Base-by-base conservation (phyloP, 2,113 vertebrate species). In the Strigops habroptila region DNA sequence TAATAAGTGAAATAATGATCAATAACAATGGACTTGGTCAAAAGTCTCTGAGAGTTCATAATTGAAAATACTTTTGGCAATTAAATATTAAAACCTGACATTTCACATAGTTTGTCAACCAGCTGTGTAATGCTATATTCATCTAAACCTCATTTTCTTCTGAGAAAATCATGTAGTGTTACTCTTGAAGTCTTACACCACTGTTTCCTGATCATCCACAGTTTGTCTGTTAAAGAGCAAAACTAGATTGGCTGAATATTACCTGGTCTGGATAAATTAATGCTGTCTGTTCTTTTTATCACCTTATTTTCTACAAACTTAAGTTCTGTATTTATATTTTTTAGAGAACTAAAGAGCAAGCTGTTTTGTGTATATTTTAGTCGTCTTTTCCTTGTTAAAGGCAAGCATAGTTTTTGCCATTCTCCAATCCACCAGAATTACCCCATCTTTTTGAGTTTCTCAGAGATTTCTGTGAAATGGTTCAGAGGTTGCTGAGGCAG, bases 1-100 rank as follows among this genome's bases (percentile, higher is more conserved):
- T 51, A 89, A 33, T 49, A 62, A 88, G 65, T 85, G 70, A 67
- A 89, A 57, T 44, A 53, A 39, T 3, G 16, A 68, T 86, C 62
- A 75, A 53, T 76, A 71, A n/a, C 5, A 18, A 82, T 13, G 30
- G 75, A 60, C 59, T 88, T 79, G 23, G 48, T 86, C 1, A 6
- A 37, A 92, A 76, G n/a, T 80, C 71, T 44, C 35, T 55, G 71
- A 85, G 91, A 80, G 71, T 16, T 79, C 44, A 63, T 86, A 75
- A 76, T 33, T 80, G 63, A 85, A 94, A 91, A 63, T 68, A 48
- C 62, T 80, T 93, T 92, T 88, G 67, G 49, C 59, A 95, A 79
- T 69, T 88, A 71, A 76, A 33, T 71, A 60, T 76, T 88, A 88
- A 86, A 44, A 76, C 68, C 0, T 88, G 76, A 68, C 25, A 63